Percentiles rank a stretch among this genome's conserved stretches.
phyloP scores from a whole-genome alignment of 2,888 invertebrate species.

The Ptilodon capucinus region DNA sequence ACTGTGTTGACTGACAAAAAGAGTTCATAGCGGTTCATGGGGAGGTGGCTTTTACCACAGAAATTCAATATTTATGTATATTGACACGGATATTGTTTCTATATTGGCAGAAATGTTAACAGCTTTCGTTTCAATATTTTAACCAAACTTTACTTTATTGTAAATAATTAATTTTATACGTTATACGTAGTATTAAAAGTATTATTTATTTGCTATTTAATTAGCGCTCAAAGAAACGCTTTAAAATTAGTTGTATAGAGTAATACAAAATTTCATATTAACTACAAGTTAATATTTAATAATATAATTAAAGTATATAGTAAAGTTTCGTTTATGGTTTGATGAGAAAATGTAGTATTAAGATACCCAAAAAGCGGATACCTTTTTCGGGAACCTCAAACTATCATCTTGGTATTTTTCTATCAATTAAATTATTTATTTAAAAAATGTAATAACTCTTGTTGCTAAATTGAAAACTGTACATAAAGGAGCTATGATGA shows the following conservation, averaged over 20 bases:
- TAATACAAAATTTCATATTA: neutral
- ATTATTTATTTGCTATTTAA: conserved; percentile 21
- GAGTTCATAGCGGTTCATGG: no score
- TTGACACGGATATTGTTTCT: no score
- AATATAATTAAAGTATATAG: neutral
- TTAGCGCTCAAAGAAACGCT: conserved; percentile 38
- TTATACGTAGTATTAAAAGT: neutral
- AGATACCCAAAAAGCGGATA: neutral
- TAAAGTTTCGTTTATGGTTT: neutral
- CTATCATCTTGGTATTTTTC: no score
- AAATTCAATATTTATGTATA: no score
- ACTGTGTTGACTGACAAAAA: no score
- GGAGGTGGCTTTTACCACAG: no score
- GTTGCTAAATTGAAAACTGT: conserved; percentile 12
- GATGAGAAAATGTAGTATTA: neutral
- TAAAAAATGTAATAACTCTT: conserved; percentile 14
- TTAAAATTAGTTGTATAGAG: conserved; percentile 15
- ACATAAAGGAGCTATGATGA: conserved; percentile 41
- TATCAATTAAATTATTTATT: neutral
- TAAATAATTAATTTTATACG: neutral
- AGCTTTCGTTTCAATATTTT: no score
- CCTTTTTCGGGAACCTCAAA: no score
- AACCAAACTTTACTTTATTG: no score
- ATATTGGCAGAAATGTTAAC: no score
- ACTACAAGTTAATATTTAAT: neutral